Evolutionary conservation across 2,113 vertebrate genomes (phyloP).

Genomic region (Casuarius casuarius): DNA sequence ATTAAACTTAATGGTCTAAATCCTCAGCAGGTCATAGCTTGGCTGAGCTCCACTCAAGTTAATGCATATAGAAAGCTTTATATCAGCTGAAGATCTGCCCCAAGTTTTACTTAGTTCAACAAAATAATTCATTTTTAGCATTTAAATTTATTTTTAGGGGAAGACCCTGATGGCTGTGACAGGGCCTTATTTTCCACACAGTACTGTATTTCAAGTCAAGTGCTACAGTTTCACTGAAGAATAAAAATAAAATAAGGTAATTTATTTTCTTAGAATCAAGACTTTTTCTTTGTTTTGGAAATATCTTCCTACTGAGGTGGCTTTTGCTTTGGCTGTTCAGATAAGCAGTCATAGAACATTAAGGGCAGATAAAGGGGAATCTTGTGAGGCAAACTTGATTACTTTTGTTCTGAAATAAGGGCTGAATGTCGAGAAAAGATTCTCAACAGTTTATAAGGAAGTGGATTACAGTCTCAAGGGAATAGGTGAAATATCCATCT

Average conservation of each 20-base stretch:
- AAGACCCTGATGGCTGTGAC: not conserved
- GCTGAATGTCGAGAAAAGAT: not conserved
- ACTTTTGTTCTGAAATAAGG: not conserved
- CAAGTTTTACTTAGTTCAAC: not conserved
- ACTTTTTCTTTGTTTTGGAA: not conserved
- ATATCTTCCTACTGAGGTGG: not conserved
- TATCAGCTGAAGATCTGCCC: not conserved
- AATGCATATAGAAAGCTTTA: not conserved
- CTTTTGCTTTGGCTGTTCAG: not conserved
- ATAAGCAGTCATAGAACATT: not conserved
- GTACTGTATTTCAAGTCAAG: not conserved
- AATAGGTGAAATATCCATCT: not conserved
- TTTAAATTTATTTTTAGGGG: not conserved
- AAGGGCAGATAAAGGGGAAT: not conserved
- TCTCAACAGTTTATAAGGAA: not conserved
- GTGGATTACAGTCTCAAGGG: not conserved
- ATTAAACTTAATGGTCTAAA: not conserved
- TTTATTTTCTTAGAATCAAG: not conserved
- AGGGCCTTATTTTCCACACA: not conserved
- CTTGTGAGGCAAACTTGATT: not conserved
- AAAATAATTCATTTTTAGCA: not conserved
- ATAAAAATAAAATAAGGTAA: not conserved
- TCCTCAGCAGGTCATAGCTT: not conserved
- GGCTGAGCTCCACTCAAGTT: not conserved
- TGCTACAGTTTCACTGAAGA: not conserved